A percentile compares a stretch with the other conserved stretches of the same genome.
Conservation (phyloP, 2,888 invertebrate genomes). For the Pilophorus perplexus region DNA sequence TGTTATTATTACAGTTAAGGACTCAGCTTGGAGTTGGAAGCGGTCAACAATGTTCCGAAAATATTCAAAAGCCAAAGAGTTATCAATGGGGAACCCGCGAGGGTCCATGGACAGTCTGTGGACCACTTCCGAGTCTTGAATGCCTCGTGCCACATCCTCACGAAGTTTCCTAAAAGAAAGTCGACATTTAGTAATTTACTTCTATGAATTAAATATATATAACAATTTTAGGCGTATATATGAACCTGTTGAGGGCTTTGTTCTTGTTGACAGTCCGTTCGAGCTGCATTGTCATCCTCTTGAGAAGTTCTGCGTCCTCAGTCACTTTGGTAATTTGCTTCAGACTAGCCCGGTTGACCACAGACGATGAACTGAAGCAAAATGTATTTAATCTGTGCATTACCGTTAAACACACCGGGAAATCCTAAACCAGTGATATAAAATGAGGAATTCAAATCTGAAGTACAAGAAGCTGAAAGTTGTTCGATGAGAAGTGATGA, state of each 20-base stretch:
- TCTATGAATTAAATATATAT: too few relatives aligned
- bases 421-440: too few relatives aligned
- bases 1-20: constrained; percentile 37
- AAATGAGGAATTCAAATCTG: too few relatives aligned
- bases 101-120: constrained; percentile 76
- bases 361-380: constrained; percentile 59
- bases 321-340: constrained; percentile 63
- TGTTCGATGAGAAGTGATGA: not conserved
- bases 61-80: constrained; percentile 67
- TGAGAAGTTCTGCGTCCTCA: constrained; percentile 61
- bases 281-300: constrained; percentile 61
- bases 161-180: constrained; percentile 70
- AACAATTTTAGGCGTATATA: too few relatives aligned
- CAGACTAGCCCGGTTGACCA: constrained; percentile 70
- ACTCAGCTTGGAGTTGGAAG: constrained; percentile 66
- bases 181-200: too few relatives aligned
- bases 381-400: too few relatives aligned
- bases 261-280: constrained; percentile 63
- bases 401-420: too few relatives aligned
- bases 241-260: constrained; percentile 58
- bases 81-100: constrained; percentile 71
- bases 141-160: constrained; percentile 61
- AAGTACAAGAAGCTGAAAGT: too few relatives aligned
- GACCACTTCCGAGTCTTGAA: constrained; percentile 73
- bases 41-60: constrained; percentile 64